Percentiles rank a stretch among this genome's conserved stretches.
Evolutionary conservation across 2,797 vertebrate genomes (phyloP).

Genomic region (Petrocephalus sullivani): DNA sequence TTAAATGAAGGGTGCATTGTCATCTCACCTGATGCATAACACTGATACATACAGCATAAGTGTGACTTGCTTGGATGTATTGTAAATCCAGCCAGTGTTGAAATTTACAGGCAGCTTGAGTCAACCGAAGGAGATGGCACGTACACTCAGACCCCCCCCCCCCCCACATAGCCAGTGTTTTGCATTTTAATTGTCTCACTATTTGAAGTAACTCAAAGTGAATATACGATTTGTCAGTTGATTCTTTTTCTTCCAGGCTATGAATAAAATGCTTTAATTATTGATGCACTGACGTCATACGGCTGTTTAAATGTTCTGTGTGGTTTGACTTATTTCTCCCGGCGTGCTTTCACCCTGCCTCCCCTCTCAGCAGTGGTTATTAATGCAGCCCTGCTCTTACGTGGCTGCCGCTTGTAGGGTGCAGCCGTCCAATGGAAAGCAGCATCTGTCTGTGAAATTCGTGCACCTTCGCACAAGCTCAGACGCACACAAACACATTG

Average conservation of each 20-base stretch:
- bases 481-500: background rate
- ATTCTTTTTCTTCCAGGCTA: conserved; percentile 75
- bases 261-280: conserved; percentile 78
- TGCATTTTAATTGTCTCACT: conserved; percentile 65
- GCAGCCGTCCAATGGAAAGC: conserved; percentile 46
- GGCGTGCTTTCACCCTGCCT: conserved; percentile 49
- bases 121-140: conserved; percentile 44
- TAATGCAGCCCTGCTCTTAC: conserved; percentile 49
- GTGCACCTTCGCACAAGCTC: conserved; percentile 41
- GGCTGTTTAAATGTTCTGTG: conserved; percentile 69
- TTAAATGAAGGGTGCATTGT: background rate
- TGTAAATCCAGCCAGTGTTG: background rate
- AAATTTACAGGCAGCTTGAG: conserved; percentile 21
- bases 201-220: conserved; percentile 74
- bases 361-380: conserved; percentile 33
- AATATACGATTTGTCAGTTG: conserved; percentile 80
- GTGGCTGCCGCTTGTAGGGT: conserved; percentile 53
- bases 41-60: background rate
- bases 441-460: conserved; percentile 36
- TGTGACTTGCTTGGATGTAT: background rate
- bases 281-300: conserved; percentile 72
- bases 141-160: background rate
- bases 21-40: background rate
- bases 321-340: conserved; percentile 67
- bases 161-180: conserved; percentile 37